These are phyloP conservation scores for Syrista parreyssii DNA, from an alignment of 2,888 invertebrate genomes.

Conservation along the genomic window DNA sequence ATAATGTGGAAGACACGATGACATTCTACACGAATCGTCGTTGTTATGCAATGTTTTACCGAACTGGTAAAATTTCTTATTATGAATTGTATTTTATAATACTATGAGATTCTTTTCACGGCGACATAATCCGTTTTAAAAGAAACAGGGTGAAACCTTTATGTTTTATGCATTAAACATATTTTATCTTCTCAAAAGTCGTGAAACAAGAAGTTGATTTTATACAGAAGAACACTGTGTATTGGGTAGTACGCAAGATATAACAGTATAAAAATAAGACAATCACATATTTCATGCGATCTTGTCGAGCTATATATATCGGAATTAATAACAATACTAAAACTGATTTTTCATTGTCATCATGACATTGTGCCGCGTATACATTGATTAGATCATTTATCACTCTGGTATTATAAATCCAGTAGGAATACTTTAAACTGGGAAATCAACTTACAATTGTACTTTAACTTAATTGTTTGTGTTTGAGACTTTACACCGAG, in stretches of 20 bases:
- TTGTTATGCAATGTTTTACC: no score
- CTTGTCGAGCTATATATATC: no score
- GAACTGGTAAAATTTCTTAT: no score
- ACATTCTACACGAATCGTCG: no score
- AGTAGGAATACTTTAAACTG: conserved; percentile 43
- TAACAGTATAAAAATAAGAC: not conserved
- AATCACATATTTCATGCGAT: not conserved
- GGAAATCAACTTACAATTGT: conserved; percentile 3
- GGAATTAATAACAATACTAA: no score
- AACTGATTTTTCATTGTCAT: no score
- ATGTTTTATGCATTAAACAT: not conserved
- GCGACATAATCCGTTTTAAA: not conserved
- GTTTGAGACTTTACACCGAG: conserved; percentile 41
- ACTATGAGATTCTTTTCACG: not conserved
- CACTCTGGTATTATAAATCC: no score
- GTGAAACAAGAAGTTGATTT: no score
- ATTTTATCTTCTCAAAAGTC: not conserved
- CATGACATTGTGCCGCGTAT: no score
- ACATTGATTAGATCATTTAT: no score
- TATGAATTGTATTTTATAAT: not conserved
- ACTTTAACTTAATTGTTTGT: not conserved
- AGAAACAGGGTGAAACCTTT: not conserved
- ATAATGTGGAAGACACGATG: no score
- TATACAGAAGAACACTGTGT: not conserved
- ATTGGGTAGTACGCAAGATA: not conserved